Base-by-base conservation (phyloP, 2,888 invertebrate genomes). In the Sphaeridia pumilis region DNA sequence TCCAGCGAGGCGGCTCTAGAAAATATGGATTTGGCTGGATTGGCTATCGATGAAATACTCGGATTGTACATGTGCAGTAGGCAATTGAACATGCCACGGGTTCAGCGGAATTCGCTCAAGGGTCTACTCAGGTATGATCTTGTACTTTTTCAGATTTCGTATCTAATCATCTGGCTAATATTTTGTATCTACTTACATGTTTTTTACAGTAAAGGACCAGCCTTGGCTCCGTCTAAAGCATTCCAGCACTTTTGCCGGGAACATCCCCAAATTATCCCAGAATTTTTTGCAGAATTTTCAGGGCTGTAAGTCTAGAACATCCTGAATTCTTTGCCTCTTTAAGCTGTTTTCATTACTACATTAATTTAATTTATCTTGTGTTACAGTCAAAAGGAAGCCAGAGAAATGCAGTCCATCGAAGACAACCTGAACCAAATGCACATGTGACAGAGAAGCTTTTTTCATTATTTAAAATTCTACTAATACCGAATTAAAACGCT, bases 21-120 rank as follows among this genome's bases (percentile, higher is more conserved):
- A 21, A 20, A 27, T 31, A 31, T 35, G 20, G 45, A 52, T 12
- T 21, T 52, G 3, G 28, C 46, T 4, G 36, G 46, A 28, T 35
- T 46, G n/a, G 50, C 43, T 3, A 43, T 50, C 14, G 50, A 50
- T 25, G 50, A 50, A 7, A 50, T 52, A 25, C 41, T 52, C 4
- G 41, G 52, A 3, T 41, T 52, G 12, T 46, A 52, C 44, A 43
- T 50, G 44, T 50, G 50, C 26, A 50, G 50, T 25, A 21, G 50
- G n/a, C 43, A 43, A 21, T 26, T 50, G 28, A 35, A 43, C 20
- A 50, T 50, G 50, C 50, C 50, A n/a, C 25, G 34, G 22, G 50
- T 50, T 28, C 44, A 44, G 35, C 21, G 31, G 25, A 50, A 50
- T 26, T 21, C 44, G 31, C 36, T 50, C 44, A 50, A 44, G 22